Conservation (phyloP, 1,140 invertebrate genomes). For the Drosophila lowei region DNA sequence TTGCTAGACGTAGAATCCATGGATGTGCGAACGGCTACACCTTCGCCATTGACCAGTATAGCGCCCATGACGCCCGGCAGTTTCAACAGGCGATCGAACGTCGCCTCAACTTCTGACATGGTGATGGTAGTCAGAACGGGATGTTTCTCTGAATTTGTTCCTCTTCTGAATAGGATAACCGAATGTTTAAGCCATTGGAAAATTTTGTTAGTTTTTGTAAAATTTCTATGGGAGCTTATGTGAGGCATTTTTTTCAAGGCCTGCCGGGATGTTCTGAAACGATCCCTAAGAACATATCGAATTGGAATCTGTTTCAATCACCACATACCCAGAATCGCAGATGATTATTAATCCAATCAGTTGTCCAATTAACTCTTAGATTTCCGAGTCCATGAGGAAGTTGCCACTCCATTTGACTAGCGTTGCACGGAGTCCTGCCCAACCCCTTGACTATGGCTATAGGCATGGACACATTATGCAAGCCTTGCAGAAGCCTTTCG, state of each 20-base stretch:
- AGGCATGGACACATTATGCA: slow-evolving; percentile 24
- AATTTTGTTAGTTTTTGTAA: too few relatives aligned
- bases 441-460: slow-evolving; percentile 5
- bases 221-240: too few relatives aligned
- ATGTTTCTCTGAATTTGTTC: too few relatives aligned
- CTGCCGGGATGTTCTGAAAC: too few relatives aligned
- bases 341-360: background rate
- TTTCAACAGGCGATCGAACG: slow-evolving; percentile 25
- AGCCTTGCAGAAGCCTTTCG: slow-evolving; percentile 46
- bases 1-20: background rate
- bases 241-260: too few relatives aligned
- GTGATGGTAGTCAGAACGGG: background rate
- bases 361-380: slow-evolving; percentile 15
- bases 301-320: too few relatives aligned
- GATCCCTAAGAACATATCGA: too few relatives aligned
- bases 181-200: too few relatives aligned
- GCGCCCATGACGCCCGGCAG: slow-evolving; percentile 37
- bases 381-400: background rate
- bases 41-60: slow-evolving; percentile 29
- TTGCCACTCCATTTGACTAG: slow-evolving; percentile 7
- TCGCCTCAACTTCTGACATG: background rate
- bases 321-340: too few relatives aligned
- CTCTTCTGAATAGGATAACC: too few relatives aligned
- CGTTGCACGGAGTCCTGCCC: background rate
- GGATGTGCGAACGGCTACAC: slow-evolving; percentile 19